These are phyloP conservation scores for Neolamprologus devosi DNA, from an alignment of 2,113 vertebrate species.

Conservation along the genomic window DNA sequence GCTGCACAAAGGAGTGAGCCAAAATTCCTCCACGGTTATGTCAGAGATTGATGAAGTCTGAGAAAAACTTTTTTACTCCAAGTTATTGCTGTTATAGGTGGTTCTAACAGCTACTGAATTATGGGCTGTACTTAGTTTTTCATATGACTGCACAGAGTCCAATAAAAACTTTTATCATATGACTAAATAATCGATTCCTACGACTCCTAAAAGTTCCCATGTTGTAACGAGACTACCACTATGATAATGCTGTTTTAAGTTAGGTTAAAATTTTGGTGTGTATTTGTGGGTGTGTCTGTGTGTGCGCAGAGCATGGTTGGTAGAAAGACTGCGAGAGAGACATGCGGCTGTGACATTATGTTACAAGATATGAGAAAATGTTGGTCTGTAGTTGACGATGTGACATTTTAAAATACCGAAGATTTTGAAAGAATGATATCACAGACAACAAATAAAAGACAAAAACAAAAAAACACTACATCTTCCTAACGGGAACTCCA, in stretches of 20 bases:
- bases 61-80: accelerated
- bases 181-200: neutral
- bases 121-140: neutral
- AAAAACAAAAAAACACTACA: constrained; percentile 17
- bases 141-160: neutral
- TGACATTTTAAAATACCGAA: neutral
- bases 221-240: neutral
- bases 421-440: neutral
- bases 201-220: neutral
- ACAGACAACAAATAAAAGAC: neutral
- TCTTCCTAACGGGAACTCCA: neutral
- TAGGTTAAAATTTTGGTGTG: neutral
- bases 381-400: neutral
- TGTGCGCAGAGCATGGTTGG: neutral
- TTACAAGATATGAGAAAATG: neutral
- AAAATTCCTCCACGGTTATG: neutral
- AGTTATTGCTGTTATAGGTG: neutral
- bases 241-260: neutral
- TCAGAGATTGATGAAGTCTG: accelerated
- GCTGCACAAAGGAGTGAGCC: neutral
- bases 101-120: neutral
- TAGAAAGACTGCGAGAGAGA: neutral
- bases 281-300: neutral
- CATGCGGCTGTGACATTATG: neutral
- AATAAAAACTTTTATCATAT: neutral